Evolutionary conservation across 2,113 vertebrate species (phyloP).

Genomic region (Myrmecobius fasciatus): DNA sequence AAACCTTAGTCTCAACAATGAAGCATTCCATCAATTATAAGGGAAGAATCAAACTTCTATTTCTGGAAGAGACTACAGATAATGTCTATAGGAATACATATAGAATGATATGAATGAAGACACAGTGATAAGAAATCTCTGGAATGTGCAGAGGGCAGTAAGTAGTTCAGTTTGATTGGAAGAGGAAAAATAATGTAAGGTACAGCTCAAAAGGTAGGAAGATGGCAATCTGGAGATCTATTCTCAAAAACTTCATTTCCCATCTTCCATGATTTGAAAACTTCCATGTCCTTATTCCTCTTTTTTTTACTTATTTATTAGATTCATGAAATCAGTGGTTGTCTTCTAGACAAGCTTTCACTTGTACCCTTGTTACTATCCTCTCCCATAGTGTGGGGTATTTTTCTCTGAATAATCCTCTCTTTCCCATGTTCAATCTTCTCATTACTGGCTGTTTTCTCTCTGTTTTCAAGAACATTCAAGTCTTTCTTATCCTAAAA

Average conservation of each 20-base stretch:
- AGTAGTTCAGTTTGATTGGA: background rate
- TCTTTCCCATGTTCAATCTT: background rate
- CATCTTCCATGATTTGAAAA: background rate
- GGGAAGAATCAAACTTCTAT: background rate
- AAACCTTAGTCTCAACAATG: background rate
- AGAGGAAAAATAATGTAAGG: background rate
- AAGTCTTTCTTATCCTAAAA: background rate
- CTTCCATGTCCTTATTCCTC: background rate
- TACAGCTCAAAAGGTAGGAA: background rate
- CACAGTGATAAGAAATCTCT: background rate
- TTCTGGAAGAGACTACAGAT: background rate
- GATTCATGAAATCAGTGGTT: background rate
- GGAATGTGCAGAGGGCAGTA: background rate
- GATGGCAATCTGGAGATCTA: background rate
- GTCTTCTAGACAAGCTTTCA: background rate
- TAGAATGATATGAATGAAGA: background rate
- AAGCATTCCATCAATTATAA: background rate
- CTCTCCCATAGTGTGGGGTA: background rate
- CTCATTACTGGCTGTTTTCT: background rate
- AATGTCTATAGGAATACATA: background rate
- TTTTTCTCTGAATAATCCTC: background rate
- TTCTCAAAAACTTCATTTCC: background rate
- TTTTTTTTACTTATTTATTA: background rate
- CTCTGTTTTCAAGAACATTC: background rate
- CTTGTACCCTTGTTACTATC: background rate